Conservation (phyloP, 2,888 invertebrate species). For the Stratiomys singularior region DNA sequence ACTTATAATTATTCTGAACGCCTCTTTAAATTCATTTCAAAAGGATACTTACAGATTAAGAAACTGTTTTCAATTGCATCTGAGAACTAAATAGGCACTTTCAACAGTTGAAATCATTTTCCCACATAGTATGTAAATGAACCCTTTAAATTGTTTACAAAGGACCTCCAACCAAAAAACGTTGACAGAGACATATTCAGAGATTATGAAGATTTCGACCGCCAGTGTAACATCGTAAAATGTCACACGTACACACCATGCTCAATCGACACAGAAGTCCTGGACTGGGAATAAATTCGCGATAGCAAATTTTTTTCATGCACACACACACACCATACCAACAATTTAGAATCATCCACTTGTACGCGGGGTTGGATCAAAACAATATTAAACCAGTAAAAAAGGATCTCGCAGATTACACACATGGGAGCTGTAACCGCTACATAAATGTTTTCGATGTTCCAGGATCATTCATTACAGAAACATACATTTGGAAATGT, state of each 20-base stretch:
- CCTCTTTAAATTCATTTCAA: too few species aligned
- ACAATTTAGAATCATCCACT: conserved; percentile 26
- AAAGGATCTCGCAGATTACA: conserved; percentile 58
- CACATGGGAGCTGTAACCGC: conserved; percentile 67
- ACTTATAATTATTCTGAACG: too few species aligned
- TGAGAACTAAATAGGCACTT: too few species aligned
- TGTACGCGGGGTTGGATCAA: conserved; percentile 46
- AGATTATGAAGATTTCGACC: too few species aligned
- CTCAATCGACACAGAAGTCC: background rate
- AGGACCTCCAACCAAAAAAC: too few species aligned
- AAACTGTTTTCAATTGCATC: too few species aligned
- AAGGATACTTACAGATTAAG: too few species aligned
- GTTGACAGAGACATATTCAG: too few species aligned
- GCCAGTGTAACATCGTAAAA: too few species aligned
- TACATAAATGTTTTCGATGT: conserved; percentile 54
- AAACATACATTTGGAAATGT: conserved; percentile 47
- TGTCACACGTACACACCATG: background rate
- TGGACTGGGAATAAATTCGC: conserved; percentile 47
- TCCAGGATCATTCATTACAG: conserved; percentile 51
- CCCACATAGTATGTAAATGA: too few species aligned
- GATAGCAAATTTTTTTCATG: conserved; percentile 40
- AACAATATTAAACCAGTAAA: conserved; percentile 50
- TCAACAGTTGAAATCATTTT: too few species aligned
- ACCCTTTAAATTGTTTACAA: too few species aligned
- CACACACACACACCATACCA: conserved; percentile 12